Evolutionary conservation across 2,113 vertebrate species (phyloP), one percentile per base, ranked within the genome.

Genomic region (Aegotheles bennettii): DNA sequence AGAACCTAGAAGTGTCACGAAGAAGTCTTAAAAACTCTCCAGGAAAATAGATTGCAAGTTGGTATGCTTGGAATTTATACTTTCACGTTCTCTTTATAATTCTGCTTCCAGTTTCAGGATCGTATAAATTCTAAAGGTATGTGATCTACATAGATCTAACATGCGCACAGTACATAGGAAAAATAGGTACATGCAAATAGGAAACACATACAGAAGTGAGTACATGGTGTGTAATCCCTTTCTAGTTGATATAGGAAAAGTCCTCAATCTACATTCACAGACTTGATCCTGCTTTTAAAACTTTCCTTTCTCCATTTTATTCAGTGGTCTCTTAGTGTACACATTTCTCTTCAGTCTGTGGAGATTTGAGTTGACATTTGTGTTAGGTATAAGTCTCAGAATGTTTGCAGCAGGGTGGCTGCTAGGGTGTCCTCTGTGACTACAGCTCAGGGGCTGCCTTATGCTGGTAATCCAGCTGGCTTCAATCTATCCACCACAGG

Each of bases 271-370:
- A 42, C 40, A 12, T 82, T 65, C 11, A 60, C 13, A 47, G 23
- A 3, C n/a, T 64, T 56, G 17, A 95, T 47, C 7, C 4, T 6
- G 6, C 6, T 59, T 82, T 69, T 51, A 65, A 47, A 2, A 42
- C 42, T 60, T 87, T 8, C 20, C 42, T 60, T 87, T 8, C 20
- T 54, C 26, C 5, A 16, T 57, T 83, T 57, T 35, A 14, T 43
- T 42, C 23, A 18, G 35, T 50, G 12, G 4, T 43, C 68, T 59
- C 20, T 64, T 68, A 53, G 23, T 11, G 6, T 4, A 19, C 24
- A 42, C 8, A 16, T 29, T 79, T 47, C 20, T n/a, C n/a, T n/a
- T n/a, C n/a, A n/a, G n/a, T n/a, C n/a, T 74, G 29, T 0, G 1
- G 53, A 15, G 13, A 43, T 85, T 48, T 48, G 26, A 48, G 33